Conservation (phyloP, 1,140 invertebrate species). For the Drosophila erecta region DNA sequence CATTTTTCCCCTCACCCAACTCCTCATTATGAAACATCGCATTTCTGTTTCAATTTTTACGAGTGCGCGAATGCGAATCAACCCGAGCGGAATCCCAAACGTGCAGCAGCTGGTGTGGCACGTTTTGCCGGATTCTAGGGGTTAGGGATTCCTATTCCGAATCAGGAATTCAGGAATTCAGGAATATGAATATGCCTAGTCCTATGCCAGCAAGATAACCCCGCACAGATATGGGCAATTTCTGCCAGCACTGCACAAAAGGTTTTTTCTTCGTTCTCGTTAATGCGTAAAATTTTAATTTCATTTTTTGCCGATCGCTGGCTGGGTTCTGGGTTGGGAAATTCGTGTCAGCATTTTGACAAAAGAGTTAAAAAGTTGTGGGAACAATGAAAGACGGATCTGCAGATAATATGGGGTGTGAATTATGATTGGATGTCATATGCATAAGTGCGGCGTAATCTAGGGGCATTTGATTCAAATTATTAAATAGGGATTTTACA, state of each 20-base stretch:
- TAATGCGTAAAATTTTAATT: conserved; percentile 83
- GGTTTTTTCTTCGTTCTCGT: conserved; percentile 42
- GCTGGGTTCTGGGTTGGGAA: conserved; percentile 53
- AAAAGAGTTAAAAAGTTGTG: conserved; percentile 82
- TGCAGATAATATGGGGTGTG: conserved; percentile 66
- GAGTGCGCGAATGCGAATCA: conserved; percentile 43
- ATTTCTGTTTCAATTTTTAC: conserved; percentile 78
- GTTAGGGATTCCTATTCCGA: conserved; percentile 18
- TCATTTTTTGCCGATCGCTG: conserved; percentile 55
- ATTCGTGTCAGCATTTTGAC: conserved; percentile 72
- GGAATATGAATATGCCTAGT: not conserved
- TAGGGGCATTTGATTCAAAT: no score
- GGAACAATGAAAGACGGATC: conserved; percentile 46
- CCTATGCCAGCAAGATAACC: conserved; percentile 41
- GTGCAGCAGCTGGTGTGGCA: conserved; percentile 68
- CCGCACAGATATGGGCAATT: conserved; percentile 73
- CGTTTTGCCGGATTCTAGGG: conserved; percentile 47
- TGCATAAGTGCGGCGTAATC: no score
- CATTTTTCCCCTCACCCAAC: not conserved
- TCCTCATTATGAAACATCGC: conserved; percentile 68
- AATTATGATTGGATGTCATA: conserved; percentile 24
- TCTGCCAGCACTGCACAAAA: conserved; percentile 57
- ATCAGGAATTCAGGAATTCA: no score
- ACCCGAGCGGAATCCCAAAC: conserved; percentile 38
- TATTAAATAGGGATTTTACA: no score